Conservation (phyloP, 2,888 invertebrate species). For the Tuta absoluta region DNA sequence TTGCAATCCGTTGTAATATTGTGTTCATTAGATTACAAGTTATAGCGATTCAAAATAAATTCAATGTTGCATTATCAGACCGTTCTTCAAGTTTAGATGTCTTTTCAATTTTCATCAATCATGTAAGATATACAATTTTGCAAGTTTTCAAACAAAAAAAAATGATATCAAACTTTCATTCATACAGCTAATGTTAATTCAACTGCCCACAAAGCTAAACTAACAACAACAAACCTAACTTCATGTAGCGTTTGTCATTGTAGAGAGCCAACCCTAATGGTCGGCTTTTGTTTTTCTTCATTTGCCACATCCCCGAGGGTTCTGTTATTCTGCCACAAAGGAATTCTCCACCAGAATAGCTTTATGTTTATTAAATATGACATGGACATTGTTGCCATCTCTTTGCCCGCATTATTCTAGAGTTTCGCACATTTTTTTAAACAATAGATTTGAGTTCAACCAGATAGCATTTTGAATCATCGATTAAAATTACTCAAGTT, state of each 20-base stretch:
- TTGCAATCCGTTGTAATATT: no score
- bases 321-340: slow-evolving; percentile 52
- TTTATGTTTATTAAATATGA: slow-evolving; percentile 39
- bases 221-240: not conserved
- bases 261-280: slow-evolving; percentile 58
- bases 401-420: not conserved
- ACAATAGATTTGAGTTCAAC: not conserved
- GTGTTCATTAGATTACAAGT: no score
- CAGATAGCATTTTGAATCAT: not conserved
- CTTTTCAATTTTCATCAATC: no score
- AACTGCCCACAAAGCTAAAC: not conserved
- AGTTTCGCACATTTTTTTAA: not conserved
- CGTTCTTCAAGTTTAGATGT: no score
- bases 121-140: no score
- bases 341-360: slow-evolving; percentile 45
- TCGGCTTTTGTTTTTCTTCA: slow-evolving; percentile 68
- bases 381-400: slow-evolving; percentile 32
- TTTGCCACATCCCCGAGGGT: slow-evolving; percentile 52
- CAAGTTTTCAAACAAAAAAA: no score
- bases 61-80: no score
- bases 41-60: no score
- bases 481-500: not conserved
- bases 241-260: slow-evolving; percentile 57
- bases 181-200: not conserved
- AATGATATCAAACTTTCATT: not conserved